phyloP scores from a whole-genome alignment of 92 coral and sea anemone genomes.

The Siderastrea radians region DNA sequence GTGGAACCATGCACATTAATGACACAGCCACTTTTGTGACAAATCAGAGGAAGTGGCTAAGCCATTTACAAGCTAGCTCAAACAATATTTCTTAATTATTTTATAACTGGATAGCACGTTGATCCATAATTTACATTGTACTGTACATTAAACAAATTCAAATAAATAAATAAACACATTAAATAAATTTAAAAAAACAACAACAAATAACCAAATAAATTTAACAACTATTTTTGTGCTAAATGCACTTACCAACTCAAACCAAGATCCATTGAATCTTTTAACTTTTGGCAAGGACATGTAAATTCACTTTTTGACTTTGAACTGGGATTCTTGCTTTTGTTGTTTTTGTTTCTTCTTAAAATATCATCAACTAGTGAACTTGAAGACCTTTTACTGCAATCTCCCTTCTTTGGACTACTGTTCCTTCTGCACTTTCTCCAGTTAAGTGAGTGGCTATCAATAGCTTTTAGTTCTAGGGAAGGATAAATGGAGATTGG shows the following conservation, averaged over 20 bases:
- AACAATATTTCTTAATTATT: neutral
- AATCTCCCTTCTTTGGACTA: neutral
- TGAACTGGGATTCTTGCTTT: constrained; percentile 1
- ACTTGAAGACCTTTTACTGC: constrained; percentile 18
- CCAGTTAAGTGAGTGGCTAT: constrained; percentile 26
- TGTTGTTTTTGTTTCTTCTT: neutral
- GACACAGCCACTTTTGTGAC: constrained; percentile 22
- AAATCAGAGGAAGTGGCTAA: constrained; percentile 8
- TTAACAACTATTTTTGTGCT: neutral
- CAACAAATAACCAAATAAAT: too few species aligned
- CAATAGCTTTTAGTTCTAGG: constrained; percentile 23
- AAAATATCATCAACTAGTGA: constrained; percentile 17
- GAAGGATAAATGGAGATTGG: neutral
- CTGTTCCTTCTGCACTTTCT: constrained; percentile 14
- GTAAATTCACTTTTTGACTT: neutral
- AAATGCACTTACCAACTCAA: constrained; percentile 21
- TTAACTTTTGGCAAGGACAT: constrained; percentile 43
- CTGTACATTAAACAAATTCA: too few species aligned
- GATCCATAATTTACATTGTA: too few species aligned
- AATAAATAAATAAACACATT: too few species aligned
- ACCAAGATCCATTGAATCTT: constrained; percentile 32
- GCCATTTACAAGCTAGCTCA: neutral
- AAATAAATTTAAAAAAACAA: too few species aligned
- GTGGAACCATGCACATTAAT: constrained; percentile 7
- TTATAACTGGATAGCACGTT: too few species aligned